Conservation (phyloP, 2,113 vertebrate genomes). For the Oreochromis niloticus region DNA sequence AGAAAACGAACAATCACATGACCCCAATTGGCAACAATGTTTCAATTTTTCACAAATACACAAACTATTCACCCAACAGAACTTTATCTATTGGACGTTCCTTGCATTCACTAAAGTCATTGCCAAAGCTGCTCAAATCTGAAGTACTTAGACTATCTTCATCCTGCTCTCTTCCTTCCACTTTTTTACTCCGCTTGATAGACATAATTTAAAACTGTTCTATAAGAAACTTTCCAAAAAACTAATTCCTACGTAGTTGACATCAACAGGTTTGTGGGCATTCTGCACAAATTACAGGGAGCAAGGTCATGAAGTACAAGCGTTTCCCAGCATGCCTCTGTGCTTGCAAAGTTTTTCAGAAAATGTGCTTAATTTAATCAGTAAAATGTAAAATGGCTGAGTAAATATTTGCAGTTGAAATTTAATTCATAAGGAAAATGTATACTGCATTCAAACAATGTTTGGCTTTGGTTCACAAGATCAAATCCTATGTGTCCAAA, state of each 20-base stretch:
- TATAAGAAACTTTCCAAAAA: not conserved
- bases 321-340: not conserved
- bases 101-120: not conserved
- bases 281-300: not conserved
- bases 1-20: fast-evolving
- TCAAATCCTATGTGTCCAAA: not conserved
- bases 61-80: not conserved
- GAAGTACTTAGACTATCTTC: not conserved
- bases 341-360: not conserved
- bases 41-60: not conserved
- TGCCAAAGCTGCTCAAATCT: not conserved
- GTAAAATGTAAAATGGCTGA: not conserved
- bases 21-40: not conserved
- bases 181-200: not conserved
- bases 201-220: not conserved
- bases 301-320: not conserved
- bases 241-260: not conserved
- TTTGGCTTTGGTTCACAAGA: not conserved
- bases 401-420: not conserved
- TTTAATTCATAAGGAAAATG: not conserved
- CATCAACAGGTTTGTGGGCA: not conserved
- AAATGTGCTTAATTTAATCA: not conserved
- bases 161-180: not conserved
- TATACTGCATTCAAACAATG: not conserved
- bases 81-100: too few species aligned